Evolutionary conservation across 2,888 invertebrate species (phyloP), one percentile per base, ranked within the genome.

Genomic region (Pachycephus smyrnensis): DNA sequence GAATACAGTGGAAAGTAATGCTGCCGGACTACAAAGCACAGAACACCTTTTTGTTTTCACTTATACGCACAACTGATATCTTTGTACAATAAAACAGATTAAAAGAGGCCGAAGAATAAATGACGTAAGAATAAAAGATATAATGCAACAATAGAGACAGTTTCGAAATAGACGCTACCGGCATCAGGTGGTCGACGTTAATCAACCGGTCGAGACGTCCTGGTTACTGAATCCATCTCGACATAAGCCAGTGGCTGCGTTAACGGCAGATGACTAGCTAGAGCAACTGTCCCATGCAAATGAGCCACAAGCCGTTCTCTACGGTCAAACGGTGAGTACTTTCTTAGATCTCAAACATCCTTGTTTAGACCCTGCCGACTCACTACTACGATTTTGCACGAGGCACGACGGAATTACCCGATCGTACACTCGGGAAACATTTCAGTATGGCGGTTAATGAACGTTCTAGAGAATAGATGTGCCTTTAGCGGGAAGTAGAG

Each of bases 171-270:
- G 73, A 77, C 77, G 73, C 69, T 80, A 77, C 73, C 80, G 83
- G 83, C 84, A 87, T 86, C 86, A 86, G 86, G 86, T 87, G 86
- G 85, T 84, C 85, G 84, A 84, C 85, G 86, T 86, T 85, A 86
- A 87, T 87, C 87, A 86, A 82, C 80, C 76, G 31, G 71, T 76
- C 78, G 73, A 76, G 76, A 69, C 69, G 69, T 32, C 30, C 30
- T 80, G 81, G 82, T 82, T 82, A 80, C 79, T 81, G 79, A 80
- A 80, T 81, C 77, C 74, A 77, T 81, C 77, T 77, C 78, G 82
- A 79, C 80, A 76, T 75, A 69, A 81, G 80, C 30, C 69, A 30
- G 30, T 69, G 11, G 30, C 30, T 69, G 11, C 30, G 69, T 69
- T 69, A 69, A 30, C 9, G 69, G 30, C 69, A 32, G 69, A 69